These are phyloP conservation scores for Chiroxiphia lanceolata DNA, from an alignment of 2,797 vertebrate genomes.

Conservation along the genomic window DNA sequence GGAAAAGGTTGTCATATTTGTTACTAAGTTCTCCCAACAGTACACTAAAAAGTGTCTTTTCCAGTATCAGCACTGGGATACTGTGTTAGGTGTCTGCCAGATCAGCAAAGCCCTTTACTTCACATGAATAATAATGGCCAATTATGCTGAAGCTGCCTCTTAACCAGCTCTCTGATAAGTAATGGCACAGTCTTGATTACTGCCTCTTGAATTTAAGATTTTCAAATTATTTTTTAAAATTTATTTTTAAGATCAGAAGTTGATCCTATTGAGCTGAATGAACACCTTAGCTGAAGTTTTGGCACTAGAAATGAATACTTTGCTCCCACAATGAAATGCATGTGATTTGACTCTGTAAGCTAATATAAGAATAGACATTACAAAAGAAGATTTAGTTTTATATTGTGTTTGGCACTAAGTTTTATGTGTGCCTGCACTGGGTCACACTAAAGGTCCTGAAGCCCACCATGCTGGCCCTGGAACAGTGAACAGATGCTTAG, in stretches of 20 bases:
- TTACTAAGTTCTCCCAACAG: not conserved
- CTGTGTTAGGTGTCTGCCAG: not conserved
- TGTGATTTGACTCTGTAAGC: not conserved
- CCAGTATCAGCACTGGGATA: not conserved
- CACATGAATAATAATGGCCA: not conserved
- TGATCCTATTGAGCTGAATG: not conserved
- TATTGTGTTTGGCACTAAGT: not conserved
- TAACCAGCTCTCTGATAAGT: not conserved
- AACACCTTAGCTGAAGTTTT: not conserved
- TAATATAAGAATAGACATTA: not conserved
- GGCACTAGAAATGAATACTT: not conserved
- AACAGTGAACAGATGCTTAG: not conserved
- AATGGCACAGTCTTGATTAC: not conserved
- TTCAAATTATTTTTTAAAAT: not conserved
- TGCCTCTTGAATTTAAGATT: not conserved
- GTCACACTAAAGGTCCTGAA: not conserved
- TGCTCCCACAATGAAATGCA: not conserved
- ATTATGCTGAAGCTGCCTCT: not conserved
- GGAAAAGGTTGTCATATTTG: not conserved
- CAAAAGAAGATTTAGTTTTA: not conserved
- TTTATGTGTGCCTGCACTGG: not conserved
- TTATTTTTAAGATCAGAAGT: not conserved
- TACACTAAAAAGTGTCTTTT: not conserved
- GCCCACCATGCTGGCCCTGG: not conserved
- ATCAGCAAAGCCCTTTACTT: not conserved